Base-by-base conservation (phyloP, 2,113 vertebrate genomes). In the Drymodes brunneopygia region DNA sequence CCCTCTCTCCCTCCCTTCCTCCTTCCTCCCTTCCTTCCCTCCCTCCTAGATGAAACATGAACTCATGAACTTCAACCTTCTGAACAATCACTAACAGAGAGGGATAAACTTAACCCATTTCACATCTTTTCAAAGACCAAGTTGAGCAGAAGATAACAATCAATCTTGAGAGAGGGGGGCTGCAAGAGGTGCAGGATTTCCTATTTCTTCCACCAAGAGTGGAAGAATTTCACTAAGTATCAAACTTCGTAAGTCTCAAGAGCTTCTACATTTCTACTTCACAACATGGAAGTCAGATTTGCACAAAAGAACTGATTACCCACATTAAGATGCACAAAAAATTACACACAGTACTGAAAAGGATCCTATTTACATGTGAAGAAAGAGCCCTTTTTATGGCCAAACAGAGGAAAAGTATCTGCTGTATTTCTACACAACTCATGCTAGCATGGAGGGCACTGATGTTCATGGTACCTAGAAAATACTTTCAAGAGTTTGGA, bases 21-120 rank as follows among this genome's bases (percentile, higher is more conserved):
- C 29, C 23, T 44, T 0, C 38, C 24, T 72, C 0, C 51, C 18
- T 54, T 0, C 38, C 23, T 33, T 3, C 36, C 38, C 31, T 1
- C 7, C 9, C 7, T 1, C 47, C 45, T n/a, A n/a, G n/a, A 35
- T 27, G 4, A 47, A 61, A 91, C 66, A 66, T 12, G 47, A 79
- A 82, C 15, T 89, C 11, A 21, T 51, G 56, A 86, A 61, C 27
- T 65, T 21, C 50, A 75, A 54, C 6, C 15, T 85, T 88, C 28
- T 1, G 2, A 73, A 33, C 66, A 18, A 71, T 7, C 18, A 48
- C 23, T 33, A 29, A 13, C 31, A 21, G 31, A 88, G 9, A 56
- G 10, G 5, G 9, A 7, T 12, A 9, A 70, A 42, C 36, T 86
- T 51, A 85, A 66, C 54, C 19, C 58, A 28, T 75, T 88, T 78